phyloP scores from a whole-genome alignment of 2,797 vertebrate species.

The Antennarius maculatus region DNA sequence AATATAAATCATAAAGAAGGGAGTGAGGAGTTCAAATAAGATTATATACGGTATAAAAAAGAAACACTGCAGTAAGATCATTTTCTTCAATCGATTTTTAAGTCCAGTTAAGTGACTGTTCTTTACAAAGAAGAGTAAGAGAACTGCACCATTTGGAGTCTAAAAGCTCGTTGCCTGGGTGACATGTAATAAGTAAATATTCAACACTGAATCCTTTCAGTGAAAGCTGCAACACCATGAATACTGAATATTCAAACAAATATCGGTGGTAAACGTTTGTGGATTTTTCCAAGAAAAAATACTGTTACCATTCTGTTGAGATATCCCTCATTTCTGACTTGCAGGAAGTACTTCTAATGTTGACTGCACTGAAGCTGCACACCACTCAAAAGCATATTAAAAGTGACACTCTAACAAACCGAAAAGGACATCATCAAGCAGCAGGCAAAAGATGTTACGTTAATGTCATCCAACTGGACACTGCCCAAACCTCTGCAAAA shows the following conservation, averaged over 20 bases:
- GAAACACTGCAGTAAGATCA: neutral
- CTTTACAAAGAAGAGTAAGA: constrained; percentile 5
- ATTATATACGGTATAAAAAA: neutral
- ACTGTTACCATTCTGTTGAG: neutral
- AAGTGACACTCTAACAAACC: constrained; percentile 45
- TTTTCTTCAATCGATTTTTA: neutral
- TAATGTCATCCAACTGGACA: constrained; percentile 44
- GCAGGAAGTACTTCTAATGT: neutral
- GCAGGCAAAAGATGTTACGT: constrained; percentile 27
- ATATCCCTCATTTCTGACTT: neutral
- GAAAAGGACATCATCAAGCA: constrained; percentile 37
- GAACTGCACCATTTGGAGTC: neutral
- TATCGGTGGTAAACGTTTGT: neutral
- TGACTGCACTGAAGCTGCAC: neutral
- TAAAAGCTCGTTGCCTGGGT: constrained; percentile 4
- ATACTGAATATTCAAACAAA: neutral
- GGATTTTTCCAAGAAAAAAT: neutral
- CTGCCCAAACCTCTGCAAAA: constrained; percentile 10
- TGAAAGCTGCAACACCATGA: constrained; percentile 4
- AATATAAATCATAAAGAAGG: constrained; percentile 2
- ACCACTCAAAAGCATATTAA: constrained; percentile 10
- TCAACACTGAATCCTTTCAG: neutral
- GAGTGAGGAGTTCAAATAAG: constrained; percentile 8
- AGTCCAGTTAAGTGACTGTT: constrained; percentile 2
- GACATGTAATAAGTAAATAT: neutral